phyloP scores from a whole-genome alignment of 2,888 invertebrate species.

The Leucozona laternaria region DNA sequence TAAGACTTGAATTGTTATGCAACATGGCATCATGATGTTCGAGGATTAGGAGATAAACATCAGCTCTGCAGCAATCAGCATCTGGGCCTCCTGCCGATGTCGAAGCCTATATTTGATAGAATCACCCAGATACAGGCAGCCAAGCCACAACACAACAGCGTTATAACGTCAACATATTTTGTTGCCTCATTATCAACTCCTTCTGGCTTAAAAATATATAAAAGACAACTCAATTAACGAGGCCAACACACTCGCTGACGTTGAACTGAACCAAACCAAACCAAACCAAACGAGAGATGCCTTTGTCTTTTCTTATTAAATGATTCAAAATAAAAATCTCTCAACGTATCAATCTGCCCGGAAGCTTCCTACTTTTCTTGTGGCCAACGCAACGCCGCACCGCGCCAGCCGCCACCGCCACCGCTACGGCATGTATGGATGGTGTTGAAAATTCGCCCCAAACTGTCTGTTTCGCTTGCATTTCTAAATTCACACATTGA shows the following conservation, averaged over 20 bases:
- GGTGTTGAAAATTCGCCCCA: constrained; percentile 48
- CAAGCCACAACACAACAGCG: not conserved
- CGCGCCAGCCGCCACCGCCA: too few species aligned
- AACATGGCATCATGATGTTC: constrained; percentile 43
- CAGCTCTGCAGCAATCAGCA: constrained; percentile 53
- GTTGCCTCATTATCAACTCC: constrained; percentile 48
- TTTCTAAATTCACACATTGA: constrained; percentile 44
- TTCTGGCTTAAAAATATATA: not conserved
- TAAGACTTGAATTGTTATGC: constrained; percentile 53
- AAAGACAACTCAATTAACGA: constrained; percentile 64
- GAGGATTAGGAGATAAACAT: constrained; percentile 67
- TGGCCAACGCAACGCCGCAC: not conserved
- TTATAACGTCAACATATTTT: constrained; percentile 17
- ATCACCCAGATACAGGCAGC: constrained; percentile 26
- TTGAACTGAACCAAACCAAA: not conserved
- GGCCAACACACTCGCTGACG: constrained; percentile 36
- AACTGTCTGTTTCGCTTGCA: constrained; percentile 57
- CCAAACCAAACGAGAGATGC: constrained; percentile 1
- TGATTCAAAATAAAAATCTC: constrained; percentile 27
- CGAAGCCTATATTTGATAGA: constrained; percentile 36
- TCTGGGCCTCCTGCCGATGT: constrained; percentile 41
- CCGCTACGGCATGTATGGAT: too few species aligned
- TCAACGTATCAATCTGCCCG: constrained; percentile 38
- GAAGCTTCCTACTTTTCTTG: constrained; percentile 25
- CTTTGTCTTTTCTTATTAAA: constrained; percentile 4